Evolutionary conservation across 2,888 invertebrate genomes (phyloP).

Genomic region (Euplagia quadripunctaria): DNA sequence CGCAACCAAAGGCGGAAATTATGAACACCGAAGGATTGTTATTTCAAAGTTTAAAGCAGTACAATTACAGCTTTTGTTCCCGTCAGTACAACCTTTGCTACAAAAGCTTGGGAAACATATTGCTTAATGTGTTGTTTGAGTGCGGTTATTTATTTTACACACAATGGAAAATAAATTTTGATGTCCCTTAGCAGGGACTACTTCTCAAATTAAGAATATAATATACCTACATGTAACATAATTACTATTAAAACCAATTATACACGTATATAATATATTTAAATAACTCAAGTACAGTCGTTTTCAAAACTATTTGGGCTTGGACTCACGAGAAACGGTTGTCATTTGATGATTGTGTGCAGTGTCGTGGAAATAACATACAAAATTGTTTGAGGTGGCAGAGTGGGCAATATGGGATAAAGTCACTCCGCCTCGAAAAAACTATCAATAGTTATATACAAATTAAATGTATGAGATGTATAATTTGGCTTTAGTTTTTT

Average conservation of each 20-base stretch:
- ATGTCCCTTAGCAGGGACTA: slow-evolving; percentile 16
- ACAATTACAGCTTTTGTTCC: slow-evolving; percentile 42
- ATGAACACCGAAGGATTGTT: slow-evolving; percentile 1
- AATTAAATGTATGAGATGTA: too few relatives aligned
- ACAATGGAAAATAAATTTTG: slow-evolving; percentile 45
- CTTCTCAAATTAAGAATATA: slow-evolving; percentile 6
- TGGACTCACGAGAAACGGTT: too few relatives aligned
- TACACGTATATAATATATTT: not conserved
- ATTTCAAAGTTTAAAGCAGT: slow-evolving; percentile 26
- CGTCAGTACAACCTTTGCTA: slow-evolving; percentile 48
- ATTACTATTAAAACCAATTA: not conserved
- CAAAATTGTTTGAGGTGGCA: too few relatives aligned
- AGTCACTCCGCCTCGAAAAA: too few relatives aligned
- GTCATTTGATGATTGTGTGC: too few relatives aligned
- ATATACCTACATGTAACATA: not conserved
- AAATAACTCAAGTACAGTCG: not conserved
- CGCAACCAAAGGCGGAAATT: not conserved
- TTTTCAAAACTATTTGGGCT: too few relatives aligned
- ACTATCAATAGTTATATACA: too few relatives aligned
- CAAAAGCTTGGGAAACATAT: slow-evolving; percentile 59
- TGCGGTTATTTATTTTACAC: slow-evolving; percentile 53
- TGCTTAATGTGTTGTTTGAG: slow-evolving; percentile 53
- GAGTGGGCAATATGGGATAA: too few relatives aligned
- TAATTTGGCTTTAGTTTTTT: too few relatives aligned
- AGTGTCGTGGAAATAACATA: too few relatives aligned